These are phyloP conservation scores for Beris chalybata DNA, from an alignment of 2,888 invertebrate genomes.

Conservation along the genomic window DNA sequence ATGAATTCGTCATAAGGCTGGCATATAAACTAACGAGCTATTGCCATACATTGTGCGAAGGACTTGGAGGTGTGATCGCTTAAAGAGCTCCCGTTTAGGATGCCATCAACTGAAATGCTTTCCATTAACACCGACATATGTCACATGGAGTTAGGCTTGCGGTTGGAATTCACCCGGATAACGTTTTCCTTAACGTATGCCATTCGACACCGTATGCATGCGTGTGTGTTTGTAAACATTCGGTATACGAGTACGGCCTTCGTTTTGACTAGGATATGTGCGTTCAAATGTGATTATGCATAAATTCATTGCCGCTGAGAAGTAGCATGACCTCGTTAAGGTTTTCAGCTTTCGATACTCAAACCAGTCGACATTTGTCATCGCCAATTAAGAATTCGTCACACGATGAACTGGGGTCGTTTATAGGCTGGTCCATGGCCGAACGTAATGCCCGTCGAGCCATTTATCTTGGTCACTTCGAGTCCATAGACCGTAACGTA, in stretches of 20 bases:
- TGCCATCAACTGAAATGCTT: slow-evolving; percentile 36
- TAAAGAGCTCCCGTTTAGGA: slow-evolving; percentile 33
- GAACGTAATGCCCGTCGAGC: too few relatives aligned
- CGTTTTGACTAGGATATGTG: neutral
- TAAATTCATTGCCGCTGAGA: neutral
- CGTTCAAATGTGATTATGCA: too few relatives aligned
- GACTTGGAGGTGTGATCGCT: slow-evolving; percentile 18
- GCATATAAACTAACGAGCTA: slow-evolving; percentile 8
- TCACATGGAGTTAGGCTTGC: slow-evolving; percentile 37
- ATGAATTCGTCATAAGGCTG: slow-evolving; percentile 33
- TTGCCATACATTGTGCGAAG: too few relatives aligned
- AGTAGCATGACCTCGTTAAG: neutral
- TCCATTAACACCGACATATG: slow-evolving; percentile 38
- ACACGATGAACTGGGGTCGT: neutral
- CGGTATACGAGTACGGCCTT: neutral
- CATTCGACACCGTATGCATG: neutral
- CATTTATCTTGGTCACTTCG: too few relatives aligned
- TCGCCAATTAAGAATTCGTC: slow-evolving; percentile 17
- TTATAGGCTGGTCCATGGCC: too few relatives aligned
- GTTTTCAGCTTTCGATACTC: neutral
- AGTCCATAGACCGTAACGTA: too few relatives aligned
- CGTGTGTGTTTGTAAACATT: slow-evolving; percentile 1
- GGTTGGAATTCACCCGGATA: slow-evolving; percentile 22
- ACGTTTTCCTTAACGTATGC: slow-evolving; percentile 9
- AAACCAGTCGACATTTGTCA: slow-evolving; percentile 10